Conservation (phyloP, 2,888 invertebrate genomes). For the Emmelina monodactyla region DNA sequence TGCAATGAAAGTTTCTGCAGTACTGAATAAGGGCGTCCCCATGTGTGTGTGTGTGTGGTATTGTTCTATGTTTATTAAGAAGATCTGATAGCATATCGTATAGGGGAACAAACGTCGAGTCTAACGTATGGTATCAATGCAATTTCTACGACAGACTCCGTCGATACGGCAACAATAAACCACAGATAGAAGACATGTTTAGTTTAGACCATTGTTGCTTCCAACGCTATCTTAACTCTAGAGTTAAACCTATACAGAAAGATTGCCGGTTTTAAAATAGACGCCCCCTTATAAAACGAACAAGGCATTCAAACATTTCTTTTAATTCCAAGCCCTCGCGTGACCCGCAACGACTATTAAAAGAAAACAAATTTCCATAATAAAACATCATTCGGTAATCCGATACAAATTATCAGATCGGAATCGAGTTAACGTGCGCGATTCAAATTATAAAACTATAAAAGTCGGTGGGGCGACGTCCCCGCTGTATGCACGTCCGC, state of each 20-base stretch:
- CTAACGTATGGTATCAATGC: constrained; percentile 53
- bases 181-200: constrained; percentile 17
- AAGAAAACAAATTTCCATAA: constrained; percentile 61
- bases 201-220: too few relatives aligned
- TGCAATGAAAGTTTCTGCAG: background rate
- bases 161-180: constrained; percentile 50
- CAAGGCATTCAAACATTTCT: constrained; percentile 39
- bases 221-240: too few relatives aligned
- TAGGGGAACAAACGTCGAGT: constrained; percentile 43
- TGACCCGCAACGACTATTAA: constrained; percentile 49
- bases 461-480: constrained; percentile 53
- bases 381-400: constrained; percentile 44
- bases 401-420: constrained; percentile 47
- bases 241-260: too few relatives aligned
- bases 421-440: constrained; percentile 56
- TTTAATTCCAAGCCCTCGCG: constrained; percentile 45
- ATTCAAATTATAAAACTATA: constrained; percentile 58
- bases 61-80: constrained; percentile 52
- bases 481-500: constrained; percentile 50
- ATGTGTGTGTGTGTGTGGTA: background rate
- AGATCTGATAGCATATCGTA: constrained; percentile 57
- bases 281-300: constrained; percentile 27
- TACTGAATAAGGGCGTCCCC: background rate
- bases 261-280: too few relatives aligned
- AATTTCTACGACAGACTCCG: constrained; percentile 20